Conservation (phyloP, 2,888 invertebrate genomes). For the Exocentrus adspersus region DNA sequence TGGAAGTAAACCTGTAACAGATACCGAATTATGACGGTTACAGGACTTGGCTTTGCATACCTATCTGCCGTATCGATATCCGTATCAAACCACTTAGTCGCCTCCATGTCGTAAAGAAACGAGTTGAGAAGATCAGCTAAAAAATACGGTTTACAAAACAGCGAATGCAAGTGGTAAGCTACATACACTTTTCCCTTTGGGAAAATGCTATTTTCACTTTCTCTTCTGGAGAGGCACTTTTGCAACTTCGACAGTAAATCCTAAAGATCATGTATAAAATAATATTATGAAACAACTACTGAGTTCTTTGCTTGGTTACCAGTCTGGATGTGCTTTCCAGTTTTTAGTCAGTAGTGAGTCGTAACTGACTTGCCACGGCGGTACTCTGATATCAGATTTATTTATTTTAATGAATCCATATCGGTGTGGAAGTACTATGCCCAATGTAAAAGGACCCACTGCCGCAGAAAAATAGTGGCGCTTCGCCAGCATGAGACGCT, state of each 20-base stretch:
- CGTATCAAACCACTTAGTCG: slow-evolving; percentile 55
- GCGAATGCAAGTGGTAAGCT: neutral
- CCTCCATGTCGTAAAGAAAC: slow-evolving; percentile 55
- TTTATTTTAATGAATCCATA: slow-evolving; percentile 78
- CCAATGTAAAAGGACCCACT: slow-evolving; percentile 87
- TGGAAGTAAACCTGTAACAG: slow-evolving; percentile 40
- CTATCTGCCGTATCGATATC: slow-evolving; percentile 40
- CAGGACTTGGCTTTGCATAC: slow-evolving; percentile 32
- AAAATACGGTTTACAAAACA: neutral
- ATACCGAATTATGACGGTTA: too few species aligned
- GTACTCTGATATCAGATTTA: slow-evolving; percentile 57
- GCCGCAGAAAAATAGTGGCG: slow-evolving; percentile 85
- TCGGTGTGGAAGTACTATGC: slow-evolving; percentile 84
- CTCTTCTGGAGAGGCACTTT: slow-evolving; percentile 43
- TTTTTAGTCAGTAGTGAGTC: slow-evolving; percentile 61
- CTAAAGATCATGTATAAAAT: slow-evolving; percentile 65
- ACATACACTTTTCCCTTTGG: slow-evolving; percentile 40
- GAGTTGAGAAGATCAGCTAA: slow-evolving; percentile 35
- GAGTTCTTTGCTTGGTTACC: too few species aligned
- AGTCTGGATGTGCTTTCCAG: slow-evolving; percentile 89
- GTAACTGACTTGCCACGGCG: slow-evolving; percentile 22
- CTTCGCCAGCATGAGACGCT: slow-evolving; percentile 80
- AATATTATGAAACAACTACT: too few species aligned
- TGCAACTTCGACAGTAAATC: slow-evolving; percentile 68
- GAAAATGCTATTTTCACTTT: slow-evolving; percentile 44